Percentiles rank a stretch among this genome's conserved stretches.
Conservation (phyloP, 2,797 vertebrate species). For the Rhabdomys pumilio region DNA sequence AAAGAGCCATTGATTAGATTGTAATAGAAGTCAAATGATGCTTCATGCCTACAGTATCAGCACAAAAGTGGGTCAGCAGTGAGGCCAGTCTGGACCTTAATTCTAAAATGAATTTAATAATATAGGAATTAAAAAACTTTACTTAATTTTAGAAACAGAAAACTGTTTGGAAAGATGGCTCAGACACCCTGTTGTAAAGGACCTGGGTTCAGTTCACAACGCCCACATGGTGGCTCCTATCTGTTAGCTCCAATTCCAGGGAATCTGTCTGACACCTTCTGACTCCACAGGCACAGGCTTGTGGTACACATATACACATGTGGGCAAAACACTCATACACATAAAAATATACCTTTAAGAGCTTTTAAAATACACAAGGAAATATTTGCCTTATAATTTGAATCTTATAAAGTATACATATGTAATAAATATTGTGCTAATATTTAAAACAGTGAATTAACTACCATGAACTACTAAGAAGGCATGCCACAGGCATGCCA, state of each 20-base stretch:
- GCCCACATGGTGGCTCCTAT: background rate
- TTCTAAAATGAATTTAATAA: background rate
- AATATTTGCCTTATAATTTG: background rate
- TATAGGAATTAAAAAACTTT: background rate
- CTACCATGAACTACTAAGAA: constrained; percentile 41
- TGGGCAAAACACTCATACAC: background rate
- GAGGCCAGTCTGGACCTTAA: background rate
- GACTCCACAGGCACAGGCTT: background rate
- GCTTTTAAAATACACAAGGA: constrained; percentile 32
- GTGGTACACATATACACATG: background rate
- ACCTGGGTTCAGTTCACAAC: background rate
- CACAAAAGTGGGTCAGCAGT: background rate
- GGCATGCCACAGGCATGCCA: background rate
- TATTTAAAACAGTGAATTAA: constrained; percentile 1
- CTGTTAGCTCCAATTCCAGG: background rate
- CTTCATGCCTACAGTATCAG: background rate
- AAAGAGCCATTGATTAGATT: constrained; percentile 43
- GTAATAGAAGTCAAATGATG: background rate
- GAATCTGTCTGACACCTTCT: background rate
- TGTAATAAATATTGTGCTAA: constrained; percentile 24
- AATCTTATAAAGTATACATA: constrained; percentile 57
- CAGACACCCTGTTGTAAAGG: background rate
- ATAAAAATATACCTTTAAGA: background rate
- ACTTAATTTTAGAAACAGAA: background rate
- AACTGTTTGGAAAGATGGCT: background rate